A percentile compares a stretch with the other conserved stretches of the same genome.
Conservation (phyloP, 2,113 vertebrate genomes). For the Fregetta grallaria region DNA sequence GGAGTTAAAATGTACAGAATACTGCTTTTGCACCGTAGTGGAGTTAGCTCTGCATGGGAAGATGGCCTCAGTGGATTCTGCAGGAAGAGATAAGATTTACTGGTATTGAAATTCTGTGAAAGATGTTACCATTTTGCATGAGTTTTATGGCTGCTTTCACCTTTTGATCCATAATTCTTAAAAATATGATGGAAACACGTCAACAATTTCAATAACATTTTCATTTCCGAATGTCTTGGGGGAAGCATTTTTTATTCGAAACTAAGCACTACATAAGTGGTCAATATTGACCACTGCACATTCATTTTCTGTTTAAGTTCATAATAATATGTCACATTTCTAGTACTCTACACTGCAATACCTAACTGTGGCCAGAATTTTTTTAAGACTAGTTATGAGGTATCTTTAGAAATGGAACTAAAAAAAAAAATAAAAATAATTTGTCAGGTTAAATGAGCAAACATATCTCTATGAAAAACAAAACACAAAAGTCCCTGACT, state of each 20-base stretch:
- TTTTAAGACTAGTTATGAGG: neutral
- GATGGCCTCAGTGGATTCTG: neutral
- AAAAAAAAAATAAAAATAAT: neutral
- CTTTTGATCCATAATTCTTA: neutral
- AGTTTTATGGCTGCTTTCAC: neutral
- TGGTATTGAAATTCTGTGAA: neutral
- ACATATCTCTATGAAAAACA: neutral
- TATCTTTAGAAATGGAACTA: neutral
- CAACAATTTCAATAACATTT: neutral
- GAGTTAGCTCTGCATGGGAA: neutral
- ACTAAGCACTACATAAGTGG: neutral
- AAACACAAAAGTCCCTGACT: neutral
- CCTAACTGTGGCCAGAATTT: neutral
- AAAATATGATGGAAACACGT: neutral
- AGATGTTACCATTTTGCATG: neutral
- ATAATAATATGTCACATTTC: neutral
- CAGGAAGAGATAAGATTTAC: neutral
- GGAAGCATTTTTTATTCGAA: neutral
- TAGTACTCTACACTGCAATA: neutral
- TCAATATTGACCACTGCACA: neutral
- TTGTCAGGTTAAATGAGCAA: neutral
- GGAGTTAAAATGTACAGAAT: neutral
- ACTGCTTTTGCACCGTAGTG: neutral
- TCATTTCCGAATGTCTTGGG: neutral
- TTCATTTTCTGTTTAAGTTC: neutral